A percentile compares a stretch with the other conserved stretches of the same genome.
These are phyloP conservation scores for Crocuta crocuta DNA, from an alignment of 2,113 vertebrate genomes.

Conservation along the genomic window DNA sequence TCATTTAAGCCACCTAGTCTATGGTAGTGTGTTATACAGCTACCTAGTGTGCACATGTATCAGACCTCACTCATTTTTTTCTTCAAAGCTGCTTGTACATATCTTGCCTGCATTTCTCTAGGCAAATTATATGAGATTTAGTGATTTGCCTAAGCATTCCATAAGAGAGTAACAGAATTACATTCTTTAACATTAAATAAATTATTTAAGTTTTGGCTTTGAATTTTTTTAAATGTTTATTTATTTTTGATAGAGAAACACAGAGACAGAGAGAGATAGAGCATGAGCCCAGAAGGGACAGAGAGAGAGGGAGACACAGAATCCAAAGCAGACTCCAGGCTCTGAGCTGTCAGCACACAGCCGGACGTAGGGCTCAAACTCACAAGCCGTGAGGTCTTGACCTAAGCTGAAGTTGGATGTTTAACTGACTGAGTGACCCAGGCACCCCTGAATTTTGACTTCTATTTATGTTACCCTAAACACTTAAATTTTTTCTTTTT, in stretches of 20 bases:
- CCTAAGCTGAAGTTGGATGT: too few relatives aligned
- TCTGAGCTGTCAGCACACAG: too few relatives aligned
- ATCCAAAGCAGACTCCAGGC: too few relatives aligned
- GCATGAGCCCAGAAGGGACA: too few relatives aligned
- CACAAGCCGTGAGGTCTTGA: too few relatives aligned
- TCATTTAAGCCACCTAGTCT: background rate
- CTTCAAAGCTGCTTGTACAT: background rate
- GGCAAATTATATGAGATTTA: background rate
- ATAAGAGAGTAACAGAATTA: background rate
- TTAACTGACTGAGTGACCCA: too few relatives aligned
- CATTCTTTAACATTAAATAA: conserved; percentile 15
- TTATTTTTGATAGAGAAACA: too few relatives aligned
- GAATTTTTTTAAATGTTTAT: background rate
- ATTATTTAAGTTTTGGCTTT: background rate
- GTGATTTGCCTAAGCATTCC: background rate
- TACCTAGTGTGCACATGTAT: background rate
- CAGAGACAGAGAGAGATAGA: too few relatives aligned
- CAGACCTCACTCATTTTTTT: background rate
- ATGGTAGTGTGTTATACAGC: background rate
- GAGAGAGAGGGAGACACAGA: too few relatives aligned
- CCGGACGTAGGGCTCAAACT: too few relatives aligned
- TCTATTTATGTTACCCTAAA: conserved; percentile 39
- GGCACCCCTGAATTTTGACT: background rate
- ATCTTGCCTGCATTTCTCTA: background rate
- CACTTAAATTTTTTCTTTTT: background rate